Conservation (phyloP, 2,113 vertebrate genomes). For the Vidua chalybeata region DNA sequence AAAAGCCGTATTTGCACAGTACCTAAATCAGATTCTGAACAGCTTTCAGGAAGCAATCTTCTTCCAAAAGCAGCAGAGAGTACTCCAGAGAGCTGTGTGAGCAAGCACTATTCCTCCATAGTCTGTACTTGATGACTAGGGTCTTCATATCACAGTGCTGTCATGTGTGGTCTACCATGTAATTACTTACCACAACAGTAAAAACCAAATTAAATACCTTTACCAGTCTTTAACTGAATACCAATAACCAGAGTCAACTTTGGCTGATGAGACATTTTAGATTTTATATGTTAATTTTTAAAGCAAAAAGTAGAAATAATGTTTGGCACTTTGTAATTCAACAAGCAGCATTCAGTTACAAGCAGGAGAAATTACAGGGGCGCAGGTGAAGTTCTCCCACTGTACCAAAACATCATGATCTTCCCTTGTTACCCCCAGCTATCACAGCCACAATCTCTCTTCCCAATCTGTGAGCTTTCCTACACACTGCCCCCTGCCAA, state of each 20-base stretch:
- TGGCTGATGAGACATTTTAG: background rate
- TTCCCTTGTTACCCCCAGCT: background rate
- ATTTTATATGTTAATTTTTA: background rate
- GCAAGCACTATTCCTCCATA: background rate
- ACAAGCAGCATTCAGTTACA: background rate
- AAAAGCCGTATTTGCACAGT: background rate
- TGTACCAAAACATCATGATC: background rate
- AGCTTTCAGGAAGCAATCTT: background rate
- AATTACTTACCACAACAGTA: background rate
- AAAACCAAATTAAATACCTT: background rate
- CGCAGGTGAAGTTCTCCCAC: background rate
- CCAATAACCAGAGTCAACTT: background rate
- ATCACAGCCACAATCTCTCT: background rate
- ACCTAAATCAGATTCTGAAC: background rate
- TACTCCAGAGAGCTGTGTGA: background rate
- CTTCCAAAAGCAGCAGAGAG: background rate
- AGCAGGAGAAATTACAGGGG: background rate
- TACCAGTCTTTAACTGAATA: background rate
- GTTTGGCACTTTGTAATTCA: background rate
- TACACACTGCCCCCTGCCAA: rapidly evolving
- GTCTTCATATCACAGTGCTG: background rate
- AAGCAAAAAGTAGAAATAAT: background rate
- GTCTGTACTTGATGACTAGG: background rate
- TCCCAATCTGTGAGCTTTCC: background rate
- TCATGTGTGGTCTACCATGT: background rate